Evolutionary conservation across 2,888 invertebrate genomes (phyloP).

Genomic region (Hypercompe scribonia): DNA sequence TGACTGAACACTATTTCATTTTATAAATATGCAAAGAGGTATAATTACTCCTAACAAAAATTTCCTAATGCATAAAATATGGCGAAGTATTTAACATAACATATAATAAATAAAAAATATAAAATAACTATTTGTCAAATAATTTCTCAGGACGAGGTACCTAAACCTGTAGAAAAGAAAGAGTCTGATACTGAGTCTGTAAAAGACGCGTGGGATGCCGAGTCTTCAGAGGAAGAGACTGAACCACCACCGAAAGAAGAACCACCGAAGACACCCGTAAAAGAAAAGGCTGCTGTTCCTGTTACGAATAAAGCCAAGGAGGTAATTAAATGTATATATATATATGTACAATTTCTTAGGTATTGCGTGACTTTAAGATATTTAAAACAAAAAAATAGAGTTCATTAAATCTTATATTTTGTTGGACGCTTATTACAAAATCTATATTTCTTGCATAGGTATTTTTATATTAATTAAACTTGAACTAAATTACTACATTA

Average conservation of each 20-base stretch:
- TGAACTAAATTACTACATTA: not conserved
- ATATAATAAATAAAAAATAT: too few relatives aligned
- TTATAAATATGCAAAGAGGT: too few relatives aligned
- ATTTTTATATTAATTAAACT: not conserved
- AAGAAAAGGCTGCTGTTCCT: constrained; percentile 57
- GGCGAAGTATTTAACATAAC: too few relatives aligned
- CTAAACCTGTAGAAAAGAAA: constrained; percentile 66
- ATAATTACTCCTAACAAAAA: too few relatives aligned
- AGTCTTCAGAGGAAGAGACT: constrained; percentile 86
- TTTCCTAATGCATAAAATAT: too few relatives aligned
- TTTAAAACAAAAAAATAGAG: not conserved
- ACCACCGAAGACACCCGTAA: constrained; percentile 55
- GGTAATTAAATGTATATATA: constrained; percentile 23
- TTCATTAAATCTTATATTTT: not conserved
- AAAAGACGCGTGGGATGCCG: constrained; percentile 95
- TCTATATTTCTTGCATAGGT: too few relatives aligned
- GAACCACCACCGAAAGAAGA: constrained; percentile 64
- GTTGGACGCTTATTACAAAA: not conserved
- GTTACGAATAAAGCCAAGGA: constrained; percentile 55
- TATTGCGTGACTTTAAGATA: not conserved
- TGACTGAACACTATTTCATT: too few relatives aligned
- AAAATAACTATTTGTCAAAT: not conserved
- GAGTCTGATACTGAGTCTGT: constrained; percentile 86
- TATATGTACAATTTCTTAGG: too few relatives aligned
- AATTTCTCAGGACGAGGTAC: constrained; percentile 62